Base-by-base conservation (phyloP, 2,888 invertebrate species). In the Ophioninae sp. region DNA sequence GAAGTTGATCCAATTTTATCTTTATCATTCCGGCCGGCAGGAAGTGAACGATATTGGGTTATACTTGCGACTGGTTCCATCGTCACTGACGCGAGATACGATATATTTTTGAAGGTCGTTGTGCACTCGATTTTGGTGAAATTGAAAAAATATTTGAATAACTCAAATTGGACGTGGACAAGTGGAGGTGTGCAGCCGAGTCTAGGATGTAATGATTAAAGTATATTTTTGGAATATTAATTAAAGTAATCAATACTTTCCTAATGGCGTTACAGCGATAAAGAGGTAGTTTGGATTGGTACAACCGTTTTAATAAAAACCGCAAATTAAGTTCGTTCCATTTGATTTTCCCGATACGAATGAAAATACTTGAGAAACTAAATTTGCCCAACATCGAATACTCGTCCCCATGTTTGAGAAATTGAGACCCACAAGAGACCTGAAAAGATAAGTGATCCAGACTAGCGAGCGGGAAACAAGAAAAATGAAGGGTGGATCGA, bases 1-100 rank as follows among this genome's bases (percentile, higher is more conserved):
- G 30, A 30, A 30, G 30, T 30, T 44, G 13, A 68, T 23, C 39
- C 50, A 64, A 64, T 74, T 59, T 61, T 41, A 30, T 50, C n/a
- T 20, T 61, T n/a, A 5, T n/a, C 13, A 59, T 56, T 50, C 20
- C 17, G 13, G 20, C 17, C 37, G 7, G 13, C 7, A 37, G 39
- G 7, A 44, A 23, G 21, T 37, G 50, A n/a, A 17, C 17, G 20
- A 56, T 21, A 50, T 59, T n/a, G 20, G 39, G 37, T 13, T 59
- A 21, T 21, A 30, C 30, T n/a, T 7, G 39, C 20, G 61, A 61
- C 61, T 37, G 13, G 7, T 39, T 44, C 3, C 0, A 30, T 13
- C 5, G 13, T 39, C 39, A 30, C 50, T 17, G n/a, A 1, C 30
- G 3, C 21, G n/a, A 50, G 30, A 50, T 50, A 64, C 30, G 30